These are phyloP conservation scores for Neocrepidodera transversa DNA, from an alignment of 2,888 invertebrate genomes.

Conservation along the genomic window DNA sequence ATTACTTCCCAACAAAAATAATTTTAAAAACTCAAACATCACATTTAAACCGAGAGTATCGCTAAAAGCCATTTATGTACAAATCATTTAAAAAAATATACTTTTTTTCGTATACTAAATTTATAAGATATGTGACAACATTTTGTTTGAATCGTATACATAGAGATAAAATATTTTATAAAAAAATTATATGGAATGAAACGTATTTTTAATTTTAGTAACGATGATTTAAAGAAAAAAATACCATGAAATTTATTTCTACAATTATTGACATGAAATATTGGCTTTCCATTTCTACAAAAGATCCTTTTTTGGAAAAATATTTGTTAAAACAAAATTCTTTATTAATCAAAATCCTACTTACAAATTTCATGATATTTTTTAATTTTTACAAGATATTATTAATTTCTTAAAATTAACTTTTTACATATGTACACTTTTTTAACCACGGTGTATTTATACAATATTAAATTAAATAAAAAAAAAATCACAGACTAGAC, in stretches of 20 bases:
- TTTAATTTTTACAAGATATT: too few species aligned
- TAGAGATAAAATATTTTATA: not conserved
- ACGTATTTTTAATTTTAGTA: too few species aligned
- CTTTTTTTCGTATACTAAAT: conserved; percentile 11
- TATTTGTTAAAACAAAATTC: too few species aligned
- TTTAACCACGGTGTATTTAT: not conserved
- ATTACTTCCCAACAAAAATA: too few species aligned
- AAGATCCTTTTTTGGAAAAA: too few species aligned
- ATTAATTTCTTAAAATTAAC: not conserved
- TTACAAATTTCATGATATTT: too few species aligned
- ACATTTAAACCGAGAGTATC: not conserved
- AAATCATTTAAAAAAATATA: conserved; percentile 11
- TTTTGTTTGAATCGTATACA: conserved; percentile 9
- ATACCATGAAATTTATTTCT: not conserved
- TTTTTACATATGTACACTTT: conserved; percentile 1
- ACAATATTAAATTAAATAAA: not conserved
- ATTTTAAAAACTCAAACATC: not conserved
- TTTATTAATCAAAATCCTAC: too few species aligned
- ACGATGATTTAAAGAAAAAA: too few species aligned
- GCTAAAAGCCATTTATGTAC: not conserved
- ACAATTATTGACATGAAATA: not conserved
- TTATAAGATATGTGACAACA: conserved; percentile 14
- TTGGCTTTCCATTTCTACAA: too few species aligned
- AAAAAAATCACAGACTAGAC: conserved; percentile 62
- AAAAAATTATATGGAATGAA: too few species aligned